These are phyloP conservation scores for Danionella dracula DNA, from an alignment of 2,797 vertebrate species.

Conservation along the genomic window DNA sequence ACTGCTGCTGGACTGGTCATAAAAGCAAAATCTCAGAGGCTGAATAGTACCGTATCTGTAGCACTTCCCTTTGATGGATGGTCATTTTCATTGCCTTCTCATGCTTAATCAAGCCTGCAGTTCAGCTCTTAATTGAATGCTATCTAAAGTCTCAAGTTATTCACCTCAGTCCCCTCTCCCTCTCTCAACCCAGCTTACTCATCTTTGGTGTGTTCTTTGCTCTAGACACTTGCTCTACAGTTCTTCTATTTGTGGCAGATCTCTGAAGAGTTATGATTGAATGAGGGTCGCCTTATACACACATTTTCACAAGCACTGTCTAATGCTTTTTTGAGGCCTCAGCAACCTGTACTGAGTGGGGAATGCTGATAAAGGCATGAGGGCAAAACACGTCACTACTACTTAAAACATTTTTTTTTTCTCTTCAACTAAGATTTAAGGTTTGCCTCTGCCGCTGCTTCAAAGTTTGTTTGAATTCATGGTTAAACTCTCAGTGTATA, in stretches of 20 bases:
- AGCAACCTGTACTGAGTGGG: slow-evolving; percentile 26
- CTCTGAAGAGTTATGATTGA: slow-evolving; percentile 53
- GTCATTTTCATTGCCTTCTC: slow-evolving; percentile 77
- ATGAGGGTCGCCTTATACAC: slow-evolving; percentile 42
- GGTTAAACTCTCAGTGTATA: too few species aligned
- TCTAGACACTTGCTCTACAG: background rate
- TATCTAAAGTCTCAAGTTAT: slow-evolving; percentile 64
- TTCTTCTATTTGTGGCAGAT: slow-evolving; percentile 45
- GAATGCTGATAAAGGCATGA: slow-evolving; percentile 25
- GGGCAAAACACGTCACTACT: slow-evolving; percentile 1
- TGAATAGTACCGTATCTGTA: slow-evolving; percentile 33
- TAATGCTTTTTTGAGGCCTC: slow-evolving; percentile 47
- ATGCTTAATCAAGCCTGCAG: slow-evolving; percentile 85
- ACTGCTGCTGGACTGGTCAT: background rate
- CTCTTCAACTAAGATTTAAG: slow-evolving; percentile 17
- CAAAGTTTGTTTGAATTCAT: background rate
- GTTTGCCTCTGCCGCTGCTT: background rate
- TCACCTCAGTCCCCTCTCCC: slow-evolving; percentile 21
- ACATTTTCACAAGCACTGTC: slow-evolving; percentile 42
- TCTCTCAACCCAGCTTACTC: background rate
- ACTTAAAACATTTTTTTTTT: background rate
- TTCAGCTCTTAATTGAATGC: slow-evolving; percentile 83
- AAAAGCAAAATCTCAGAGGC: slow-evolving; percentile 48
- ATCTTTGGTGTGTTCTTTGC: background rate
- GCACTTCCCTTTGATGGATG: slow-evolving; percentile 74